Percentiles rank a stretch among this genome's conserved stretches.
These are phyloP conservation scores for Galerucella nymphaeae DNA, from an alignment of 2,888 invertebrate genomes.

Conservation along the genomic window DNA sequence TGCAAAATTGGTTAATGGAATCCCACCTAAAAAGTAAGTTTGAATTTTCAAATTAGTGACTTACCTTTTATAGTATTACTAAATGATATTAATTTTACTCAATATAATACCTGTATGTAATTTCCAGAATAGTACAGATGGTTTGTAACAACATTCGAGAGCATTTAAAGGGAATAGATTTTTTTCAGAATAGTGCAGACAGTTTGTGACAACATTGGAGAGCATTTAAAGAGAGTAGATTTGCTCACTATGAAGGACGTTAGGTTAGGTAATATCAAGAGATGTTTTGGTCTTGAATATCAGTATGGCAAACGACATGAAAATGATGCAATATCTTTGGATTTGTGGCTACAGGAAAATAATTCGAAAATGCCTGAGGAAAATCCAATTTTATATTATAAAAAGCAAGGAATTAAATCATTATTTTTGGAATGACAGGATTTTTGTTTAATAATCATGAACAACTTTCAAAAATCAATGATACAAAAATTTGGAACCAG, in stretches of 20 bases:
- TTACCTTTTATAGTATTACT: too few relatives aligned
- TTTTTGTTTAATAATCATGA: conserved; percentile 9
- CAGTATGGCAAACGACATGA: conserved; percentile 9
- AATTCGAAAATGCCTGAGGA: neutral
- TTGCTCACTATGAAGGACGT: conserved; percentile 24
- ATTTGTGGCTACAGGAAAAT: neutral
- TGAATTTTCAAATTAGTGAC: neutral
- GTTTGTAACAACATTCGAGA: too few relatives aligned
- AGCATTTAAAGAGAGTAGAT: conserved; percentile 25
- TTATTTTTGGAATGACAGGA: conserved; percentile 1
- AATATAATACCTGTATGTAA: too few relatives aligned
- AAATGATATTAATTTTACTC: too few relatives aligned
- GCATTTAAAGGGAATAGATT: too few relatives aligned
- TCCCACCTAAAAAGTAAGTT: conserved; percentile 16
- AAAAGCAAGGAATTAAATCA: conserved; percentile 10
- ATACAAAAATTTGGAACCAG: neutral
- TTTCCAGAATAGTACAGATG: too few relatives aligned
- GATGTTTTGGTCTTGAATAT: conserved; percentile 6
- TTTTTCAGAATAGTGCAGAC: too few relatives aligned
- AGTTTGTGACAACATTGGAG: too few relatives aligned
- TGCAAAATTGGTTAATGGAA: conserved; percentile 7
- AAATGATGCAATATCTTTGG: conserved; percentile 19
- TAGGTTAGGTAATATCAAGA: conserved; percentile 13
- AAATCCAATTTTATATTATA: conserved; percentile 35
- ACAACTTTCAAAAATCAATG: too few relatives aligned